phyloP scores from a whole-genome alignment of 2,797 vertebrate genomes.

The Potorous gilbertii region DNA sequence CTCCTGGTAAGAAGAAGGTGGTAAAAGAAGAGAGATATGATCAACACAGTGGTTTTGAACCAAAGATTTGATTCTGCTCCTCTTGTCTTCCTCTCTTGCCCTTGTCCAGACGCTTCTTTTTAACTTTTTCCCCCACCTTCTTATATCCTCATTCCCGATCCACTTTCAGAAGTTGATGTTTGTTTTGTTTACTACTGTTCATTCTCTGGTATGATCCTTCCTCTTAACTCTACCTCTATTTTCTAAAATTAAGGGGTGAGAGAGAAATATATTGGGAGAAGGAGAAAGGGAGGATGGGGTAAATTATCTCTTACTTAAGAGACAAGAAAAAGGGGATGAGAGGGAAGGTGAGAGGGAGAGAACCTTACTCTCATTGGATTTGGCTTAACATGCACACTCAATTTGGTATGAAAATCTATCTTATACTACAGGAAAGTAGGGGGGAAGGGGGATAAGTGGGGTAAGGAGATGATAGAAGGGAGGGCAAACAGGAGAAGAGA shows the following conservation, averaged over 20 bases:
- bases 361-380: too few species aligned
- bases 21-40: neutral
- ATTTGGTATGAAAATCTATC: too few species aligned
- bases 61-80: neutral
- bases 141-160: neutral
- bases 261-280: too few species aligned
- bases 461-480: too few species aligned
- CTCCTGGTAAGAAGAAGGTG: neutral
- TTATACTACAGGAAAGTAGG: too few species aligned
- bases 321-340: too few species aligned
- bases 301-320: too few species aligned
- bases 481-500: too few species aligned
- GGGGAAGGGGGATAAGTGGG: too few species aligned
- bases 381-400: too few species aligned
- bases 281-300: too few species aligned
- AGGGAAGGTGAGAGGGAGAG: too few species aligned
- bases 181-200: neutral
- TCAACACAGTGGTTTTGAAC: neutral
- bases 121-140: neutral
- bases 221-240: neutral
- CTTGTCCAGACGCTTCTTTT: neutral
- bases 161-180: neutral
- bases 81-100: neutral
- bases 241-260: neutral
- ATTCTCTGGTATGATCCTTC: neutral